Evolutionary conservation across 2,888 invertebrate species (phyloP).

Genomic region (Himalopsyche japonica): DNA sequence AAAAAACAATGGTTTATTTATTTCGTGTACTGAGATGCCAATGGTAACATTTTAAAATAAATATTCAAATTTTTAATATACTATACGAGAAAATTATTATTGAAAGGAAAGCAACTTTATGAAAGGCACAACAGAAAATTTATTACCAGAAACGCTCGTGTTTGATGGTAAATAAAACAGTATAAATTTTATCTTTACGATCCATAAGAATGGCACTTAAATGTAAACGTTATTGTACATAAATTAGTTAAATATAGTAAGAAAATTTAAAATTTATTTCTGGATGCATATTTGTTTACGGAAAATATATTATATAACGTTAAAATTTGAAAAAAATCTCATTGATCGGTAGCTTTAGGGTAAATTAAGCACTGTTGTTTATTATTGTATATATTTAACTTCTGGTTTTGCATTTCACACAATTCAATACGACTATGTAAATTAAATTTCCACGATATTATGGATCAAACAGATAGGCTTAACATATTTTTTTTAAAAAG

Average conservation of each 20-base stretch:
- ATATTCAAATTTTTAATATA: background rate
- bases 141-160: conserved; percentile 1
- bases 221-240: background rate
- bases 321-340: too few species aligned
- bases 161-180: conserved; percentile 1
- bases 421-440: too few species aligned
- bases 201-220: conserved; percentile 1
- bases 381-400: too few species aligned
- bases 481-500: too few species aligned
- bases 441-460: too few species aligned
- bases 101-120: background rate
- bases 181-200: conserved; percentile 1
- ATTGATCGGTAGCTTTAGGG: too few species aligned
- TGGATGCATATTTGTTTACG: background rate
- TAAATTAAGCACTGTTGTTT: too few species aligned
- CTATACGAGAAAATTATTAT: background rate
- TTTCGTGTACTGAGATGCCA: too few species aligned
- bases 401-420: too few species aligned
- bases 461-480: too few species aligned
- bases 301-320: too few species aligned
- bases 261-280: background rate
- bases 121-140: background rate
- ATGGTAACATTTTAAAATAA: background rate
- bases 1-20: too few species aligned
- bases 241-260: background rate